Percentiles rank a stretch among this genome's conserved stretches.
phyloP scores from a whole-genome alignment of 2,113 vertebrate genomes.

The Colius striatus region DNA sequence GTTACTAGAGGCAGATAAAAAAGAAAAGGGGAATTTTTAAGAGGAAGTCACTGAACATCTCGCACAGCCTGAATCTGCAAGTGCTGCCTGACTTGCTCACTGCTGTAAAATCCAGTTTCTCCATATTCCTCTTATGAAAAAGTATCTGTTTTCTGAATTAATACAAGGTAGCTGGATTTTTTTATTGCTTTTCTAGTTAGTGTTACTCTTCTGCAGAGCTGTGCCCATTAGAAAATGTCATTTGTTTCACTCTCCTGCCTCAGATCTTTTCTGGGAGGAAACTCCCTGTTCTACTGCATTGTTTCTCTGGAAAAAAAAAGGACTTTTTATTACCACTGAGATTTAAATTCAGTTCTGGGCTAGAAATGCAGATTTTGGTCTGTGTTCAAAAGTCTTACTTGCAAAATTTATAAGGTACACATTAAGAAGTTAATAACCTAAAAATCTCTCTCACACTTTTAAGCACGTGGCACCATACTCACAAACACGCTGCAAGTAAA shows the following conservation, averaged over 20 bases:
- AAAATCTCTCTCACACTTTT: neutral
- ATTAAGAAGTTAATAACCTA: neutral
- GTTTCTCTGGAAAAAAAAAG: neutral
- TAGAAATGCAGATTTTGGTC: neutral
- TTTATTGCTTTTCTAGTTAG: neutral
- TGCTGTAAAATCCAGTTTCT: neutral
- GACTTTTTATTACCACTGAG: neutral
- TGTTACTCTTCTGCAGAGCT: neutral
- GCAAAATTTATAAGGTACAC: neutral
- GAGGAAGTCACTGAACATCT: neutral
- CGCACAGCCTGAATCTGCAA: neutral
- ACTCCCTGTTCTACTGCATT: neutral
- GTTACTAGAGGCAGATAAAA: neutral
- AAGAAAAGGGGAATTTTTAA: neutral
- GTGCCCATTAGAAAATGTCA: neutral
- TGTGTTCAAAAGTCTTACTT: neutral
- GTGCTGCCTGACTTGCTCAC: neutral
- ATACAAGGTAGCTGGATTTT: neutral
- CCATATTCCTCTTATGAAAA: neutral
- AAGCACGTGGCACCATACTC: neutral
- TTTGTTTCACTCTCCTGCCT: neutral
- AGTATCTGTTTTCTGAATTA: neutral
- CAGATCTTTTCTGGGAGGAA: neutral
- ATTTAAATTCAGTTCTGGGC: neutral
- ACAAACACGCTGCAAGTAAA: neutral